These are phyloP conservation scores for Poeciliopsis turrubarensis DNA, from an alignment of 2,113 vertebrate species.

Conservation along the genomic window DNA sequence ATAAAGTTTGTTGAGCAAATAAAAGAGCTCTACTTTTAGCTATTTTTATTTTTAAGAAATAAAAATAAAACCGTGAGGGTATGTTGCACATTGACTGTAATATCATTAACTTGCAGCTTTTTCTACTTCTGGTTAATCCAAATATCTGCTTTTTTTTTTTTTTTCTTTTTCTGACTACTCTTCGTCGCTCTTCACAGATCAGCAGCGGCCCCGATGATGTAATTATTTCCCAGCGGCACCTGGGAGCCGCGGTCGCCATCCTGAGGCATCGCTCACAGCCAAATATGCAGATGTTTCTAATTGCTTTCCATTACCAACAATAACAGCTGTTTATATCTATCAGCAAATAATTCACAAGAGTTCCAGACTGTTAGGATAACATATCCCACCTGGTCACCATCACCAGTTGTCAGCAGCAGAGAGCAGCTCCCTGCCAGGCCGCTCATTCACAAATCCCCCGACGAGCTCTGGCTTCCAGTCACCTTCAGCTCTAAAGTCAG, in stretches of 20 bases:
- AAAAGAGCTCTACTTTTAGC: background rate
- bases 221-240: slow-evolving; percentile 97
- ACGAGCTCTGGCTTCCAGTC: slow-evolving; percentile 83
- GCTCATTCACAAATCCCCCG: slow-evolving; percentile 83
- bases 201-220: slow-evolving; percentile 89
- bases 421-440: slow-evolving; percentile 79
- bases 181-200: slow-evolving; percentile 93
- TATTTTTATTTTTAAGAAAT: no score
- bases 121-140: background rate
- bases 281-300: slow-evolving; percentile 99
- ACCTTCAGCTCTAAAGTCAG: slow-evolving; percentile 80
- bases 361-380: slow-evolving; percentile 99
- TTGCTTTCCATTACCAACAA: slow-evolving; percentile 99
- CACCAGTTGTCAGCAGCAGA: slow-evolving; percentile 89
- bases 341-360: slow-evolving; percentile 99
- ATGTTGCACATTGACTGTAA: background rate
- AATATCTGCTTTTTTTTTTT: background rate
- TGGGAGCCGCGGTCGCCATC: slow-evolving; percentile 84
- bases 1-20: background rate
- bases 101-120: background rate
- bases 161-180: slow-evolving; percentile 2
- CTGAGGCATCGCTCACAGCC: slow-evolving; percentile 93
- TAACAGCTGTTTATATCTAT: slow-evolving; percentile 99
- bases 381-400: slow-evolving; percentile 98
- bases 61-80: no score